phyloP scores from a whole-genome alignment of 2,888 invertebrate genomes.

The Meloe dianella region DNA sequence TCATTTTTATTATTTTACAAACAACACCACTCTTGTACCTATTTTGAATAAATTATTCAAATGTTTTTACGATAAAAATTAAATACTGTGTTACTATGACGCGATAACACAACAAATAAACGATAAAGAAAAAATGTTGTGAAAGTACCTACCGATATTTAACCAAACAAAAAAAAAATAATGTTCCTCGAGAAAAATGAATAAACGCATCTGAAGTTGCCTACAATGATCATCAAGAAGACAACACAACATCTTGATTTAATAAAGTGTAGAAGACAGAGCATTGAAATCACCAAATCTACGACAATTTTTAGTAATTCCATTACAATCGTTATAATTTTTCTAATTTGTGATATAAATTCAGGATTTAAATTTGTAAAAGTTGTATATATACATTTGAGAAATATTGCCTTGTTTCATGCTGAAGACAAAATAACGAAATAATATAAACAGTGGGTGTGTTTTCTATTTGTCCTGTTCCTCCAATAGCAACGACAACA shows the following conservation, averaged over 20 bases:
- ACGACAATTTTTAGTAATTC: not conserved
- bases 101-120: not conserved
- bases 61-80: not conserved
- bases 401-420: not conserved
- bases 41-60: conserved; percentile 10
- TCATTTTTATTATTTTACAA: not conserved
- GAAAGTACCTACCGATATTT: no score
- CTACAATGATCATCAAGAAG: not conserved
- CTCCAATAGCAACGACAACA: conserved; percentile 49
- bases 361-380: not conserved
- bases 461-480: conserved; percentile 39
- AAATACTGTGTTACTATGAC: not conserved
- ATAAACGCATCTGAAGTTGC: not conserved
- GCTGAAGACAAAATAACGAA: conserved; percentile 27
- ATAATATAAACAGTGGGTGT: conserved; percentile 44
- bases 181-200: not conserved
- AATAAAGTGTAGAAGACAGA: not conserved
- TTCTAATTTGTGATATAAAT: no score
- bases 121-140: not conserved
- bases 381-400: not conserved
- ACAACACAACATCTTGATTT: not conserved
- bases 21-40: not conserved
- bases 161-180: not conserved
- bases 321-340: not conserved
- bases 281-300: not conserved